Conservation (phyloP, 1,140 invertebrate species). For the Penaeus vannamei region DNA sequence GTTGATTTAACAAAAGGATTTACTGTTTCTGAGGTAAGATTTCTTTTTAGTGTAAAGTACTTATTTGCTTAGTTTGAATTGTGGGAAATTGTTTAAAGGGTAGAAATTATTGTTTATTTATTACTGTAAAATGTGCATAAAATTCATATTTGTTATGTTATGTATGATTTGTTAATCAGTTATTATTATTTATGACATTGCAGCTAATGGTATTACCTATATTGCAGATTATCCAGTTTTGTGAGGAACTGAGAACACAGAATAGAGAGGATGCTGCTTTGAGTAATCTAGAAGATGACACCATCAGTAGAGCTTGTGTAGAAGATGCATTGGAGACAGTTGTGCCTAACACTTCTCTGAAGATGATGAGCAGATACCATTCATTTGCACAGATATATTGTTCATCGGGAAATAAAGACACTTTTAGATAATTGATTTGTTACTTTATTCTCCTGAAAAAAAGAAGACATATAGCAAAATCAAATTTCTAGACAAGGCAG, state of each 20-base stretch:
- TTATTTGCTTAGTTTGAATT: neutral
- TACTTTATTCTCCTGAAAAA: too few species aligned
- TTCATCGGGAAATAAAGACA: neutral
- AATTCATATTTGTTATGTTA: neutral
- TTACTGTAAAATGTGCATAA: neutral
- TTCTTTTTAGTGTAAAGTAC: neutral
- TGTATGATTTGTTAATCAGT: too few species aligned
- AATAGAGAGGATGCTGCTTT: neutral
- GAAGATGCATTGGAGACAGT: slow-evolving; percentile 27
- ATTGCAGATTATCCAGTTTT: slow-evolving; percentile 41
- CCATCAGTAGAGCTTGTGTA: neutral
- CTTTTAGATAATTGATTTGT: too few species aligned
- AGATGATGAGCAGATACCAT: slow-evolving; percentile 30
- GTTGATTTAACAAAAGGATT: slow-evolving; percentile 34
- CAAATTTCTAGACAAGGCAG: too few species aligned
- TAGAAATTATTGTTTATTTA: neutral
- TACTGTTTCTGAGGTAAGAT: slow-evolving; percentile 55
- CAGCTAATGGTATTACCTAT: neutral
- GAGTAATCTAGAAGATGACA: neutral
- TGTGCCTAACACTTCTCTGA: slow-evolving; percentile 37
- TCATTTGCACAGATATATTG: slow-evolving; percentile 38
- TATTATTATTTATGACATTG: too few species aligned
- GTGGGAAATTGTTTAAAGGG: neutral
- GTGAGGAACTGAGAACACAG: slow-evolving; percentile 27
- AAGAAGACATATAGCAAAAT: too few species aligned